phyloP scores from a whole-genome alignment of 2,888 invertebrate species.

The Microplitis manilae region DNA sequence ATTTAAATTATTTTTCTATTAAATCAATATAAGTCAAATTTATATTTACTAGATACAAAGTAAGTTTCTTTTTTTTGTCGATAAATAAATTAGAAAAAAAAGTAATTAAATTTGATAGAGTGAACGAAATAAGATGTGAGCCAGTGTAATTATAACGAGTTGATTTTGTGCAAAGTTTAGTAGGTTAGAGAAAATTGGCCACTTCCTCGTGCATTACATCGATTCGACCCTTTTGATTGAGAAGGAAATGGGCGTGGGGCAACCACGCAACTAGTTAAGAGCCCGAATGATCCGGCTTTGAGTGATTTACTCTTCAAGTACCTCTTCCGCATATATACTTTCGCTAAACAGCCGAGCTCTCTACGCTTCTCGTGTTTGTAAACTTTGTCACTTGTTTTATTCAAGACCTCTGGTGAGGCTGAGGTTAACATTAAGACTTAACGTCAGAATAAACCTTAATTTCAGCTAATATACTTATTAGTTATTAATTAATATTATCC shows the following conservation, averaged over 20 bases:
- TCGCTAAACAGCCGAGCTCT: background rate
- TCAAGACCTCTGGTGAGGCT: background rate
- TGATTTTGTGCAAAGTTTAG: constrained; percentile 61
- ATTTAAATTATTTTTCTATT: no score
- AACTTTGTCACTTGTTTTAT: constrained; percentile 47
- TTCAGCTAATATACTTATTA: no score
- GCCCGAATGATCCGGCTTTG: constrained; percentile 59
- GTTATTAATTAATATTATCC: no score
- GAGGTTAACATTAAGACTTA: no score
- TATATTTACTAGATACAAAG: no score
- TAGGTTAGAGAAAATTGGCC: constrained; percentile 68
- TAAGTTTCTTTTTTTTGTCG: no score
- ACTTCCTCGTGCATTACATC: constrained; percentile 67
- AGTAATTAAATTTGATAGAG: background rate
- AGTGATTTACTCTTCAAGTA: constrained; percentile 49
- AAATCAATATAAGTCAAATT: no score
- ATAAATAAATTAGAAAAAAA: no score
- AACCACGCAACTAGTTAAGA: constrained; percentile 52
- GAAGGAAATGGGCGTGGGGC: constrained; percentile 63
- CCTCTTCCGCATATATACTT: constrained; percentile 22
- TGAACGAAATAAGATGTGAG: constrained; percentile 34
- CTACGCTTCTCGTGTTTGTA: constrained; percentile 42
- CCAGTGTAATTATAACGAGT: constrained; percentile 35
- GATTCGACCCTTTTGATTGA: constrained; percentile 64
- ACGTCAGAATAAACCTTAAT: no score